Evolutionary conservation across 2,113 vertebrate genomes (phyloP), one percentile per base, ranked within the genome.

Genomic region (Oreochromis aureus): DNA sequence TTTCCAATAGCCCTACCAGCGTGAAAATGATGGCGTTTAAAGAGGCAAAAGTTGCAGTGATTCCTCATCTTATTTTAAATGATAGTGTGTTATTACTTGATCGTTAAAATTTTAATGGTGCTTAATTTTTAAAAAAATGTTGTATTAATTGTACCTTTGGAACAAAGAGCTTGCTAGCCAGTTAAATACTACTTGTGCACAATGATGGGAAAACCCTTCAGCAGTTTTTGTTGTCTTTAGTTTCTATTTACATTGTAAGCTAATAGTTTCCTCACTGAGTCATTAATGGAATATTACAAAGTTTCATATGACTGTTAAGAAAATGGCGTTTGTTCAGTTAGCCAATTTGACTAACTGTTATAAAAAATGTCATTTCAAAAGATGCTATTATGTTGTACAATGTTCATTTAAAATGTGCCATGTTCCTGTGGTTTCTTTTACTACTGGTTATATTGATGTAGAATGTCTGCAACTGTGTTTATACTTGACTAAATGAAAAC

Each of bases 401-500:
- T 16, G 41, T 58, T 24, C 2, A 1, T 32, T 13, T 81, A 3
- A 39, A 53, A 55, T 81, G 69, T 48, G 27, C 22, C 53, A 44
- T 13, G n/a, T 61, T 15, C 34, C 34, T 61, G 12, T 76, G 24
- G 18, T 84, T 76, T 58, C 4, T 80, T 36, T 80, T 44, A 56
- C 22, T 81, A n/a, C 15, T 81, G 7, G 32, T 83, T 83, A 81
- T 66, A 18, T 66, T 53, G 22, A 19, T 76, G 22, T 48, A 5
- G 71, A 86, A 66, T 63, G 86, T 82, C 51, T 41, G 63, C 7
- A 85, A 71, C 78, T 48, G 58, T 84, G 86, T 89, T 88, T 81
- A 88, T 81, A 84, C 59, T 85, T 84, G 79, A 84, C 81, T 83
- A 89, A 87, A 90, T 82, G 51, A 84, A 87, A 84, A 80, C 59